Evolutionary conservation across 1,140 invertebrate species (phyloP).

Genomic region (Zaprionus camerounensis): DNA sequence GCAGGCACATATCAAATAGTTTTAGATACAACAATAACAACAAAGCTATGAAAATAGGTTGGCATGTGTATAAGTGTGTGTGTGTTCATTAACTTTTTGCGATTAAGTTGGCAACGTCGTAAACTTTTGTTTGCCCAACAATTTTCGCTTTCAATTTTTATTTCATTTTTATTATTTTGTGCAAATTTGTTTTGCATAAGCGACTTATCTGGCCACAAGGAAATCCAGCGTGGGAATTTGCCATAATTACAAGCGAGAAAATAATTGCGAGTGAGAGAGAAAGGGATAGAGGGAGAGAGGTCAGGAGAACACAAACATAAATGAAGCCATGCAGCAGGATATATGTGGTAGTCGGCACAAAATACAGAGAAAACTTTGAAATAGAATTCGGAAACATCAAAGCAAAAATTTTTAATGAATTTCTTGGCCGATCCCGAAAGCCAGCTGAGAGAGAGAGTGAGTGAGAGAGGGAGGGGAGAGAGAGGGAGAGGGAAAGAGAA

Average conservation of each 20-base stretch:
- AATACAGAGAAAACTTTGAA: conserved; percentile 70
- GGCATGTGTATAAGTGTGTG: neutral
- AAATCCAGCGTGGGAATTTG: neutral
- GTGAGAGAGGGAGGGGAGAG: no score
- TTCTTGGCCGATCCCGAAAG: conserved; percentile 71
- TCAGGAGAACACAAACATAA: conserved; percentile 31
- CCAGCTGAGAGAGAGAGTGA: conserved; percentile 28
- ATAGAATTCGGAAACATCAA: conserved; percentile 81
- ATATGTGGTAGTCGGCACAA: conserved; percentile 15
- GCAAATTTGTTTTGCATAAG: conserved; percentile 34
- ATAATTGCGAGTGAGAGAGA: neutral
- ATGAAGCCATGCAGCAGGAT: conserved; percentile 23
- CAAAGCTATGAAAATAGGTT: conserved; percentile 24
- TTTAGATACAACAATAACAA: conserved; percentile 48
- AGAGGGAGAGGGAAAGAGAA: neutral
- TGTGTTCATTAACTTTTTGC: conserved; percentile 42
- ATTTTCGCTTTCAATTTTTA: conserved; percentile 61
- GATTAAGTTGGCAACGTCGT: conserved; percentile 66
- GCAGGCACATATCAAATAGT: conserved; percentile 62
- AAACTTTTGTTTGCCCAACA: conserved; percentile 59
- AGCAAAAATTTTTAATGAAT: conserved; percentile 84
- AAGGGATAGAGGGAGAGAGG: no score
- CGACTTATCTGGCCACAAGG: conserved; percentile 27
- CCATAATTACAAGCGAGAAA: neutral
- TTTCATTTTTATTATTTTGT: conserved; percentile 22